Conservation (phyloP, 2,888 invertebrate genomes). For the Scaeva pyrastri region DNA sequence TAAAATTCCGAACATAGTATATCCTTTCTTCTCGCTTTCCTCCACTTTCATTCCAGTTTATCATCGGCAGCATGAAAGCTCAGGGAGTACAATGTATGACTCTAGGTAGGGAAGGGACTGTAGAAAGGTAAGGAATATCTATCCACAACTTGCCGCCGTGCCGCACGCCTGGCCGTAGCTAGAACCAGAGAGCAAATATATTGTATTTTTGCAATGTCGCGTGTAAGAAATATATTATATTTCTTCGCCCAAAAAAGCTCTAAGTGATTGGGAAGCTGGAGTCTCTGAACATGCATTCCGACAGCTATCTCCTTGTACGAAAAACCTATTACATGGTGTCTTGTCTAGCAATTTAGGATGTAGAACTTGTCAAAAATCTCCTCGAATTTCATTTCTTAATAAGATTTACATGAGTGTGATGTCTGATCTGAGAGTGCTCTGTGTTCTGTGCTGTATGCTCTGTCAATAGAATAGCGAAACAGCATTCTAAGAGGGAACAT, state of each 20-base stretch:
- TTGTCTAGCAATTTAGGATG: conserved; percentile 57
- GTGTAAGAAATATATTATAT: conserved; percentile 65
- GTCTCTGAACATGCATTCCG: conserved; percentile 48
- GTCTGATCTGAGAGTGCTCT: background rate
- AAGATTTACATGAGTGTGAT: conserved; percentile 66
- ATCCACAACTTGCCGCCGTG: too few species aligned
- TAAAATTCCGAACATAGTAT: conserved; percentile 69
- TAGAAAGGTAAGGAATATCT: too few species aligned
- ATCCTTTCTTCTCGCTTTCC: conserved; percentile 62
- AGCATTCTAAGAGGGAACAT: too few species aligned
- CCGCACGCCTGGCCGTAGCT: background rate
- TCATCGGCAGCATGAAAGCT: conserved; percentile 64
- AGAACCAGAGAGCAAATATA: conserved; percentile 15
- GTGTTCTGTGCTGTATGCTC: too few species aligned
- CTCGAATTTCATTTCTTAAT: conserved; percentile 55
- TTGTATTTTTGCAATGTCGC: conserved; percentile 53
- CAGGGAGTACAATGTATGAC: background rate
- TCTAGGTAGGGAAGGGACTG: too few species aligned
- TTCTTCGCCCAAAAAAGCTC: background rate
- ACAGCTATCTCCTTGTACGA: conserved; percentile 46
- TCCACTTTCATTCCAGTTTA: conserved; percentile 55
- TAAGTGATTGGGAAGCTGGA: conserved; percentile 23
- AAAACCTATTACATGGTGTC: conserved; percentile 65
- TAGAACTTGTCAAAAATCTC: conserved; percentile 61
- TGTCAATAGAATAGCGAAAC: too few species aligned